Conservation (phyloP, 2,888 invertebrate species). For the Ligdia adustata region DNA sequence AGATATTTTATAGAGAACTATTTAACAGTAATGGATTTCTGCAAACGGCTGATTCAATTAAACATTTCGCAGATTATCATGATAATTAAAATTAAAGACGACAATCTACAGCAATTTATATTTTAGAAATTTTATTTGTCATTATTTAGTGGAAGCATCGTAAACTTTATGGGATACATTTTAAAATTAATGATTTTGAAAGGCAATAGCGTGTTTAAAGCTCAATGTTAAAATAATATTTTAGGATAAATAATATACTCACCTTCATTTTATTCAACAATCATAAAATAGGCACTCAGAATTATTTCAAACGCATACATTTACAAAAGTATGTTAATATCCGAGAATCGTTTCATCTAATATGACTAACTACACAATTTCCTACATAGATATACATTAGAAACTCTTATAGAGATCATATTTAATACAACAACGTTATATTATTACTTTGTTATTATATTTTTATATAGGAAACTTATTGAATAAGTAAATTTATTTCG, state of each 20-base stretch:
- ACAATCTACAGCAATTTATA: too few relatives aligned
- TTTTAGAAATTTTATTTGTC: too few relatives aligned
- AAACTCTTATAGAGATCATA: constrained; percentile 22
- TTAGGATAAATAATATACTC: constrained; percentile 11
- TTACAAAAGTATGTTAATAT: constrained; percentile 2
- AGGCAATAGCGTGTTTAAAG: neutral
- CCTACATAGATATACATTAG: constrained; percentile 4
- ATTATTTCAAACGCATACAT: neutral
- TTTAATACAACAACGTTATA: constrained; percentile 16
- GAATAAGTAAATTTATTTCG: constrained; percentile 7
- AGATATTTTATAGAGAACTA: too few relatives aligned
- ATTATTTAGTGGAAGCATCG: too few relatives aligned
- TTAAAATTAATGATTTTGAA: neutral
- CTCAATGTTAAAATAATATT: neutral
- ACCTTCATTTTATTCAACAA: neutral
- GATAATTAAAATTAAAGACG: too few relatives aligned
- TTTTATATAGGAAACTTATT: constrained; percentile 18
- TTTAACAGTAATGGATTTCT: too few relatives aligned
- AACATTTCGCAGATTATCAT: too few relatives aligned
- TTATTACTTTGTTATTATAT: too few relatives aligned
- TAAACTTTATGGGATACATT: too few relatives aligned
- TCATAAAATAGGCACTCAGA: too few relatives aligned
- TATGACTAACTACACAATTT: constrained; percentile 4
- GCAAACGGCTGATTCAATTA: too few relatives aligned
- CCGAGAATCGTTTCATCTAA: neutral